These are phyloP conservation scores for Drosophila emarginata DNA, from an alignment of 2,888 invertebrate species.

Conservation along the genomic window DNA sequence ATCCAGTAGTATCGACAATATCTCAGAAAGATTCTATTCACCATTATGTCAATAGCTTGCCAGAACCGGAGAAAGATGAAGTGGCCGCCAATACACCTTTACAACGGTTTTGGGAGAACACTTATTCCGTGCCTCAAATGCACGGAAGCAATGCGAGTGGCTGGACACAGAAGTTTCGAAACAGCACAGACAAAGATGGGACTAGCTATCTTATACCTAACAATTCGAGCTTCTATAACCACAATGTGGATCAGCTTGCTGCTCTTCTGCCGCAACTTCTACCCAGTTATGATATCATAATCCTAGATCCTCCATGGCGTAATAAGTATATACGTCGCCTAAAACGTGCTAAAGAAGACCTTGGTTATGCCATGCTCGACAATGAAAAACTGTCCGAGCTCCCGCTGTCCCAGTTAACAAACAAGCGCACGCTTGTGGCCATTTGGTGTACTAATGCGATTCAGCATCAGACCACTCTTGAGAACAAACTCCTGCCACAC, in stretches of 20 bases:
- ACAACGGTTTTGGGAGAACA: slow-evolving; percentile 74
- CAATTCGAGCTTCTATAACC: slow-evolving; percentile 87
- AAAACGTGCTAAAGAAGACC: slow-evolving; percentile 85
- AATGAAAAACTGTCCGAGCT: slow-evolving; percentile 89
- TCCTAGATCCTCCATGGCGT: slow-evolving; percentile 98
- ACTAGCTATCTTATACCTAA: slow-evolving; percentile 86
- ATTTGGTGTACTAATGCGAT: slow-evolving; percentile 96
- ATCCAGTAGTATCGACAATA: background rate
- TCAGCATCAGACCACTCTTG: slow-evolving; percentile 87
- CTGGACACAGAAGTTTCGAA: slow-evolving; percentile 83
- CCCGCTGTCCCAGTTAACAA: slow-evolving; percentile 86
- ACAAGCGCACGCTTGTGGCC: slow-evolving; percentile 87
- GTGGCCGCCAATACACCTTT: background rate
- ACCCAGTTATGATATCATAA: slow-evolving; percentile 89
- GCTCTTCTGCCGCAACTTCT: slow-evolving; percentile 83
- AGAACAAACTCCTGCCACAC: slow-evolving; percentile 88
- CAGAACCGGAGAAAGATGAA: slow-evolving; percentile 2
- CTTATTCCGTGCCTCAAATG: slow-evolving; percentile 78
- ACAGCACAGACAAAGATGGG: slow-evolving; percentile 63
- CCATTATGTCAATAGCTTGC: slow-evolving; percentile 39
- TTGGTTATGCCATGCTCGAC: slow-evolving; percentile 89
- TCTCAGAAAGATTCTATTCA: slow-evolving; percentile 19
- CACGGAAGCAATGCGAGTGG: slow-evolving; percentile 85
- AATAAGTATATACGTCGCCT: slow-evolving; percentile 95
- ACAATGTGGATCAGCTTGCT: slow-evolving; percentile 86